Conservation (phyloP, 2,113 vertebrate species). For the Rhinichthys klamathensis region DNA sequence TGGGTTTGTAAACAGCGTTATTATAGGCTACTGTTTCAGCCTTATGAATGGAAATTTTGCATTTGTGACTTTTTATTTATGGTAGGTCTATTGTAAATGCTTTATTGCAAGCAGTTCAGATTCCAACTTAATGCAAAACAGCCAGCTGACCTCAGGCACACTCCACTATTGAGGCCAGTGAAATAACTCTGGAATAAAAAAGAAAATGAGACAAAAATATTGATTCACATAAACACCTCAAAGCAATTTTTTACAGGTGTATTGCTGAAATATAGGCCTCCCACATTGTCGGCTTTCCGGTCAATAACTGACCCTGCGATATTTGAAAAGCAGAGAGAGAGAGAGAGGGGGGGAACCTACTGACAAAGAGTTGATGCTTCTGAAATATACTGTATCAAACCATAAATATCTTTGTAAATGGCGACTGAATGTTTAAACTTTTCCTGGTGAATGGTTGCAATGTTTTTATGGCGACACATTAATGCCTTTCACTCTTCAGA, state of each 20-base stretch:
- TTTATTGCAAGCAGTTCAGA: constrained; percentile 26
- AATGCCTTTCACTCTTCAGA: constrained; percentile 6
- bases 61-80: background rate
- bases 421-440: background rate
- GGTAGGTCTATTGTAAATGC: constrained; percentile 5
- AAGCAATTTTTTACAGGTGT: constrained; percentile 25
- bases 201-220: constrained; percentile 15
- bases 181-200: background rate
- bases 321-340: background rate
- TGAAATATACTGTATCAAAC: background rate
- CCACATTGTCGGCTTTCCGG: background rate
- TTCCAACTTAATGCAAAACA: background rate
- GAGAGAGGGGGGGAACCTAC: background rate
- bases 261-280: constrained; percentile 23
- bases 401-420: constrained; percentile 20
- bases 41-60: background rate
- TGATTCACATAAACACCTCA: constrained; percentile 47
- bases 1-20: background rate
- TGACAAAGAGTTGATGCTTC: background rate
- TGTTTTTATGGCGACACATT: constrained; percentile 8
- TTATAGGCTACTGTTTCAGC: background rate
- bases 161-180: background rate
- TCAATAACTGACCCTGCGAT: background rate
- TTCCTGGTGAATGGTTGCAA: background rate
- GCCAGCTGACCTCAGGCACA: constrained; percentile 3